Percentiles rank a stretch among this genome's conserved stretches.
These are phyloP conservation scores for Labeo catla DNA, from an alignment of 2,113 vertebrate species.

Conservation along the genomic window DNA sequence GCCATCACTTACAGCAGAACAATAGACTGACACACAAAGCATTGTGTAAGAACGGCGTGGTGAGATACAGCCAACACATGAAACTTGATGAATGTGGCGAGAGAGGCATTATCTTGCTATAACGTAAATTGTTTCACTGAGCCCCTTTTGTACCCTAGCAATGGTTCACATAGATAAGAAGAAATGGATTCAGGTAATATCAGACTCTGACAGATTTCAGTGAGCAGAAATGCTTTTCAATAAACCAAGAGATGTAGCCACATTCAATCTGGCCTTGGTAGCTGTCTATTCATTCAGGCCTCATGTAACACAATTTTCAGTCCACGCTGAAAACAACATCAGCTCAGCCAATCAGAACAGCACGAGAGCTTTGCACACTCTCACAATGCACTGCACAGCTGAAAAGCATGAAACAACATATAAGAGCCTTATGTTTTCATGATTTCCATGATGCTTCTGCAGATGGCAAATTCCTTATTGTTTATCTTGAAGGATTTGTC, in stretches of 20 bases:
- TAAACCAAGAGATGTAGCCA: slow-evolving; percentile 19
- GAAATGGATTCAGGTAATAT: slow-evolving; percentile 20
- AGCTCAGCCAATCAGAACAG: background rate
- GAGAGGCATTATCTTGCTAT: slow-evolving; percentile 41
- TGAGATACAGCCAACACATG: slow-evolving; percentile 34
- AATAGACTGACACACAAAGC: slow-evolving; percentile 15
- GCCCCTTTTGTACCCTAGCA: background rate
- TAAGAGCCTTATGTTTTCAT: background rate
- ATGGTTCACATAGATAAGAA: slow-evolving; percentile 25
- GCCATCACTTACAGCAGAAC: slow-evolving; percentile 28
- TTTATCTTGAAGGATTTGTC: background rate
- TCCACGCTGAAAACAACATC: background rate
- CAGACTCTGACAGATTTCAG: slow-evolving; percentile 1
- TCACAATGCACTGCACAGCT: background rate
- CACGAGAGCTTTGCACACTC: background rate
- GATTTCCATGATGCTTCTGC: background rate
- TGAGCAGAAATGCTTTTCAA: slow-evolving; percentile 3
- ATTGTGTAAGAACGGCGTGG: slow-evolving; percentile 20
- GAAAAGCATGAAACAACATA: background rate
- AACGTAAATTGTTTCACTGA: slow-evolving; percentile 45
- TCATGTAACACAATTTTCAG: background rate
- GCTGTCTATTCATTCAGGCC: background rate
- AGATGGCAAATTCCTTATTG: background rate
- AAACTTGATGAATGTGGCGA: slow-evolving; percentile 28
- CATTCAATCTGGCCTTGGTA: background rate